Evolutionary conservation across 2,113 vertebrate genomes (phyloP).

Genomic region (Saccopteryx bilineata): DNA sequence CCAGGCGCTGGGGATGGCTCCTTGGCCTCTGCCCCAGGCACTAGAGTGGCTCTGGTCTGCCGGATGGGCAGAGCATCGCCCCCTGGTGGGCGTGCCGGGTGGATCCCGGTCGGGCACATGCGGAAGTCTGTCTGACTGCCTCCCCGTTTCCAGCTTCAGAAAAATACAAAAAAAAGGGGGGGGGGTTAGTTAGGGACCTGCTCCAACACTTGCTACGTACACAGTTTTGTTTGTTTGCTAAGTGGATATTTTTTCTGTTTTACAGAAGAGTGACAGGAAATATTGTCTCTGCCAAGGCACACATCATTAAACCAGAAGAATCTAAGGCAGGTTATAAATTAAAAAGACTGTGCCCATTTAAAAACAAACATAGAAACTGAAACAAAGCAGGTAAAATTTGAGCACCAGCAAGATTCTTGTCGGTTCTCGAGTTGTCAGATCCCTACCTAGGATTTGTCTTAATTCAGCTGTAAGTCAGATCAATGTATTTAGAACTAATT

Average conservation of each 20-base stretch:
- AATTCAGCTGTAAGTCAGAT: not conserved
- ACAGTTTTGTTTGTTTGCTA: not conserved
- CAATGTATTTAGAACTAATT: not conserved
- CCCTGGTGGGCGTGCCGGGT: no score
- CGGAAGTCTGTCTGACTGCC: no score
- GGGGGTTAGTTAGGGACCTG: no score
- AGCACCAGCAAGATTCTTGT: not conserved
- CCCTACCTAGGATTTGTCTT: not conserved
- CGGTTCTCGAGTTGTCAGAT: not conserved
- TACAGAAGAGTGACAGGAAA: not conserved
- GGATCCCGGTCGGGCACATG: no score
- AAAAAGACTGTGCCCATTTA: not conserved
- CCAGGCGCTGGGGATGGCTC: no score
- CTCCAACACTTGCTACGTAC: not conserved
- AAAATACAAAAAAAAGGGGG: no score
- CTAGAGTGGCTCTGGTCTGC: no score
- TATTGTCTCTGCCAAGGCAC: not conserved
- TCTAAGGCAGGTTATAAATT: not conserved
- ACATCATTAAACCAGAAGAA: not conserved
- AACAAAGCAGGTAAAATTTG: not conserved
- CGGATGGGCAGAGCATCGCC: no score
- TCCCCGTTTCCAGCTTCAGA: no score
- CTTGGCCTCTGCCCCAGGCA: no score
- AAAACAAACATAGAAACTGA: conserved; percentile 13
- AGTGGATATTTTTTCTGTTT: conserved; percentile 28